Base-by-base conservation (phyloP, 23 tunicate genomes). In the Ciona savignyi region DNA sequence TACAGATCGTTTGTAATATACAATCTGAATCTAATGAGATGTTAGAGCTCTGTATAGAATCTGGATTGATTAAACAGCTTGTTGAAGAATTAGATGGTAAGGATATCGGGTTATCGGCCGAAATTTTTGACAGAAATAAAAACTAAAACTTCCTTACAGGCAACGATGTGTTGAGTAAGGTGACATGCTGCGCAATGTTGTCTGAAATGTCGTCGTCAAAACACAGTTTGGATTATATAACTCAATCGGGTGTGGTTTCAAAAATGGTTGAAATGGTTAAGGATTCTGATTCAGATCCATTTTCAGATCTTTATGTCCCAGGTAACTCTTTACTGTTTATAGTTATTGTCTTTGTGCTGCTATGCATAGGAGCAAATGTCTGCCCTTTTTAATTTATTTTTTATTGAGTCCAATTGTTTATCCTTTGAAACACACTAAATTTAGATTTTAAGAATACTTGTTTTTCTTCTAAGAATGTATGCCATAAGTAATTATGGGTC, bases 171-270 rank as follows among this genome's bases (percentile, higher is more conserved):
- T 74, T 91, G 27, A 22, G 75, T 6, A 32, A 66, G 35, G 93
- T 85, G 25, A 73, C 86, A 1, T 91, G 91, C 49, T 68, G 80
- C 51, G 75, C 97, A 60, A 91, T 83, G 83, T 35, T 91, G 33
- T 78, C 97, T 3, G 78, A 84, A 26, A 81, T 91, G 87, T 86
- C 97, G 3, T 75, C 83, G 3, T 62, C 84, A n/a, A 68, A 69
- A 22, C 96, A 89, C 74, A 77, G 83, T 74, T 34, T 89, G 30
- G 62, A 79, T 60, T 89, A 83, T 56, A 71, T 89, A 22, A 78
- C 68, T 19, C 72, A 83, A 34, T 29, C 72, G 3, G 96, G 89
- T 19, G 85, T 89, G 11, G 89, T 89, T 0, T 73, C 87, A 29
- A 70, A 48, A 25, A 78, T 89, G 87, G 65, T 70, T 20, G 85